A percentile compares a stretch with the other conserved stretches of the same genome.
These are phyloP conservation scores for Emydoidea blandingii DNA, from an alignment of 2,797 vertebrate genomes.

Conservation along the genomic window DNA sequence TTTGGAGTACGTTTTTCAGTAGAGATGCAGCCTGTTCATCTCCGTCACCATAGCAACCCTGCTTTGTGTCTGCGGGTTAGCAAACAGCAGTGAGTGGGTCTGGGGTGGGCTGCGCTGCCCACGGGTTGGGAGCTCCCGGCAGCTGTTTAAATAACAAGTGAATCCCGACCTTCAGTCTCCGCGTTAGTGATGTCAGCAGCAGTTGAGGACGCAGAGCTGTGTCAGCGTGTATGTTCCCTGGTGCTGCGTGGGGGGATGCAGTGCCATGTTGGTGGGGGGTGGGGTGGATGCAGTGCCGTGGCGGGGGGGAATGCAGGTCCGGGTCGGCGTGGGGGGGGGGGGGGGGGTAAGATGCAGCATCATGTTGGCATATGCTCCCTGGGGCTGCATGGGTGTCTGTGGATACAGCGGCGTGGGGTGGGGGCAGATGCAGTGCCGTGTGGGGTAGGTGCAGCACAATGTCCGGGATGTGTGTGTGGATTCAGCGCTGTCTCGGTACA, in stretches of 20 bases:
- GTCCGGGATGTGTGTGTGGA: too few species aligned
- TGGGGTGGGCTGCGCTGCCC: background rate
- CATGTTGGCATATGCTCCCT: too few species aligned
- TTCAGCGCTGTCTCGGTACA: too few species aligned
- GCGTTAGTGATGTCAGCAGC: too few species aligned
- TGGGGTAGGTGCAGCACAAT: too few species aligned
- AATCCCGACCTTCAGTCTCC: background rate
- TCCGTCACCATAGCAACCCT: slow-evolving; percentile 58
- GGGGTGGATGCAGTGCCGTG: background rate
- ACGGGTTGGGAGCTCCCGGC: background rate
- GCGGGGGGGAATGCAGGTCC: background rate
- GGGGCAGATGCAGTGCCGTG: too few species aligned
- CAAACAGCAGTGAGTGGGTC: background rate
- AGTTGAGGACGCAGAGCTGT: rapidly evolving
- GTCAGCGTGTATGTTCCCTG: background rate
- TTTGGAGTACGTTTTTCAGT: slow-evolving; percentile 8
- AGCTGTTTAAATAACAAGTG: background rate
- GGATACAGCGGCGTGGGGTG: too few species aligned
- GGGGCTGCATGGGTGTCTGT: too few species aligned
- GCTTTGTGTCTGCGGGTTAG: rapidly evolving
- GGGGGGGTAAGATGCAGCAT: too few species aligned
- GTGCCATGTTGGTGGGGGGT: background rate
- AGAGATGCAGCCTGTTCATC: background rate
- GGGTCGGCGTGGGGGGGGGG: too few species aligned
- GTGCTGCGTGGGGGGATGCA: rapidly evolving